Evolutionary conservation across 2,888 invertebrate genomes (phyloP).

Genomic region (Ophion ellenae): DNA sequence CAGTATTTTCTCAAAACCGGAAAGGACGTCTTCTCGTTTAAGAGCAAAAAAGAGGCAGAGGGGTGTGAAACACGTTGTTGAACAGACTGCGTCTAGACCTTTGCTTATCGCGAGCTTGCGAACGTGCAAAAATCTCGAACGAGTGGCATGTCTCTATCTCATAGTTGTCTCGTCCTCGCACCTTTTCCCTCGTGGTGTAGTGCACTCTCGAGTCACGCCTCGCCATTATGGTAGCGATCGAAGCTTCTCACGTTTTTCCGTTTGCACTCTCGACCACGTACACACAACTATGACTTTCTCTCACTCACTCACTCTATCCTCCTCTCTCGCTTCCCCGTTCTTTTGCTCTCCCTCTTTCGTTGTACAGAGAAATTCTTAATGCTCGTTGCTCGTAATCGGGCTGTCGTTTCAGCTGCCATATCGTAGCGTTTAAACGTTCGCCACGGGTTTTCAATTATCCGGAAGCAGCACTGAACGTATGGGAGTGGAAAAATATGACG

Average conservation of each 20-base stretch:
- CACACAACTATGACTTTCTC: conserved; percentile 6
- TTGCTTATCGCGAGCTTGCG: conserved; percentile 51
- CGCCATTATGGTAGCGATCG: conserved; percentile 58
- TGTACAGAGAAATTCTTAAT: conserved; percentile 10
- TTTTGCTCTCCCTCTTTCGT: neutral
- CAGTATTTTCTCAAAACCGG: too few species aligned
- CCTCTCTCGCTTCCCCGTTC: conserved; percentile 5
- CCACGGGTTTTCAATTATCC: neutral
- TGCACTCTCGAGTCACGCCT: conserved; percentile 61
- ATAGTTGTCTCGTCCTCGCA: conserved; percentile 22
- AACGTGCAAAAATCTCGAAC: conserved; percentile 60
- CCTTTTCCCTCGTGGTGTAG: neutral
- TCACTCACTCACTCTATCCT: neutral
- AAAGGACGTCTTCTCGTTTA: too few species aligned
- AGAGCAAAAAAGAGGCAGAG: neutral
- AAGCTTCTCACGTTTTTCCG: conserved; percentile 61
- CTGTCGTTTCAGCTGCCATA: neutral
- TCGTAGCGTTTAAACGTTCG: neutral
- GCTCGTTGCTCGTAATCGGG: neutral
- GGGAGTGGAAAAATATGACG: too few species aligned
- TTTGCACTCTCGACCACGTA: conserved; percentile 59
- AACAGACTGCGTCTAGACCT: conserved; percentile 51
- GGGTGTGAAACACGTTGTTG: neutral
- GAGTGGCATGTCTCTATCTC: conserved; percentile 39
- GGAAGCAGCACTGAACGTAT: neutral